Evolutionary conservation across 2,888 invertebrate species (phyloP).

Genomic region (Hyposoter didymator): DNA sequence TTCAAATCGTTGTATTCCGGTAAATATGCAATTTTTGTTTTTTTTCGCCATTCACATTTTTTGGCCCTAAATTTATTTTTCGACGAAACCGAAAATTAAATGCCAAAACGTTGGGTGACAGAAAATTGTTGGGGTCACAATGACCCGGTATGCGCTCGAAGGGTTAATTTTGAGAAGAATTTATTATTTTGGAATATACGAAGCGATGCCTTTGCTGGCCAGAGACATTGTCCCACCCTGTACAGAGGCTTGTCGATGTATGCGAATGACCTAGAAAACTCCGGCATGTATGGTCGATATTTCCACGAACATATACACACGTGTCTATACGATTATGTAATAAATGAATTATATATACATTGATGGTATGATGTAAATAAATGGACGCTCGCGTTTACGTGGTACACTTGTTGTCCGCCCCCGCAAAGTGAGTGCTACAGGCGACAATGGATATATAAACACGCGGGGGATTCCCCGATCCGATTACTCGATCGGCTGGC

Average conservation of each 20-base stretch:
- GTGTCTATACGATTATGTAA: slow-evolving; percentile 15
- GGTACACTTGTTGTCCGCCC: slow-evolving; percentile 45
- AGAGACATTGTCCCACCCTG: not conserved
- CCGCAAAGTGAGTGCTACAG: slow-evolving; percentile 23
- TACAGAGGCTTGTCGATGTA: slow-evolving; percentile 23
- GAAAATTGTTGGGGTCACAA: too few species aligned
- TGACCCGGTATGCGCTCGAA: too few species aligned
- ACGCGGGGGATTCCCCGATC: slow-evolving; percentile 42
- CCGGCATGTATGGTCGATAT: slow-evolving; percentile 43
- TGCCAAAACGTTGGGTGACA: too few species aligned
- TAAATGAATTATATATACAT: not conserved
- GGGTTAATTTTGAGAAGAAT: too few species aligned
- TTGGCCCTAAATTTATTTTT: too few species aligned
- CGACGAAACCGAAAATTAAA: too few species aligned
- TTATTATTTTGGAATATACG: too few species aligned
- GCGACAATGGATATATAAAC: slow-evolving; percentile 36
- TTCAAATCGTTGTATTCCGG: too few species aligned
- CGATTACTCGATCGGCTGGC: slow-evolving; percentile 59
- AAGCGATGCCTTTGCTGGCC: not conserved
- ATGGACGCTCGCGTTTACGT: slow-evolving; percentile 9
- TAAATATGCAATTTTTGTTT: too few species aligned
- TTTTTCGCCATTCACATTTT: too few species aligned
- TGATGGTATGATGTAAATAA: slow-evolving; percentile 32
- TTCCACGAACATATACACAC: not conserved
- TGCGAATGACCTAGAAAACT: slow-evolving; percentile 61